These are phyloP conservation scores for Lacerta bilineata DNA, from an alignment of 2,797 vertebrate species.

Conservation along the genomic window DNA sequence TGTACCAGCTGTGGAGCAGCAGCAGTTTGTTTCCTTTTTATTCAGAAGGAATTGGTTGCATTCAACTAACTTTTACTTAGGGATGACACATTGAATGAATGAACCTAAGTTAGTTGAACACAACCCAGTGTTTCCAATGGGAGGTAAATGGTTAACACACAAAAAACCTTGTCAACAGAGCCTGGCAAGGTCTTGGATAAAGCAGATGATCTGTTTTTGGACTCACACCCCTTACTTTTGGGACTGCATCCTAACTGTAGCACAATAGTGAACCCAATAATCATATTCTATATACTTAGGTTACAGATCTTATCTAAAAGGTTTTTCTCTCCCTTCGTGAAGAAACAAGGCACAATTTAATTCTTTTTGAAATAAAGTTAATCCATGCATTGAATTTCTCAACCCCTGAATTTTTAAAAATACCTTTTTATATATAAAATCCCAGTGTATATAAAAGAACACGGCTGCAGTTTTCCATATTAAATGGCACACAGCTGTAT, in stretches of 20 bases:
- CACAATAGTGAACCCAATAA: background rate
- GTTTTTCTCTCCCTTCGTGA: background rate
- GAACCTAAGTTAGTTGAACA: no score
- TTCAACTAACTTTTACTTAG: no score
- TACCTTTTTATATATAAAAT: background rate
- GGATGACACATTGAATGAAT: no score
- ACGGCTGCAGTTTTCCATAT: background rate
- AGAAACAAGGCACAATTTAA: background rate
- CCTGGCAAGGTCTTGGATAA: no score
- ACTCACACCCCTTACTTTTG: no score
- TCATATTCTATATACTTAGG: background rate
- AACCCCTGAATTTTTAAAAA: background rate
- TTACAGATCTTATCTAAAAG: background rate
- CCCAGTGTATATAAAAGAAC: background rate
- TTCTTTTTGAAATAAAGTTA: background rate
- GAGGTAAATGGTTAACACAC: no score
- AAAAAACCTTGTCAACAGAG: no score
- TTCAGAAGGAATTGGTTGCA: no score
- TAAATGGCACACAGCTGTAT: constrained; percentile 1
- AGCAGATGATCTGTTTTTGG: no score
- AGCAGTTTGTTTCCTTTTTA: no score
- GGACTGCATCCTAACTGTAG: background rate
- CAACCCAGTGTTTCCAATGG: no score
- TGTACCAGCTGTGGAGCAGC: no score
- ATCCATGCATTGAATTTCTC: background rate